Evolutionary conservation across 1,140 invertebrate species (phyloP).

Genomic region (Kradibia gibbosae): DNA sequence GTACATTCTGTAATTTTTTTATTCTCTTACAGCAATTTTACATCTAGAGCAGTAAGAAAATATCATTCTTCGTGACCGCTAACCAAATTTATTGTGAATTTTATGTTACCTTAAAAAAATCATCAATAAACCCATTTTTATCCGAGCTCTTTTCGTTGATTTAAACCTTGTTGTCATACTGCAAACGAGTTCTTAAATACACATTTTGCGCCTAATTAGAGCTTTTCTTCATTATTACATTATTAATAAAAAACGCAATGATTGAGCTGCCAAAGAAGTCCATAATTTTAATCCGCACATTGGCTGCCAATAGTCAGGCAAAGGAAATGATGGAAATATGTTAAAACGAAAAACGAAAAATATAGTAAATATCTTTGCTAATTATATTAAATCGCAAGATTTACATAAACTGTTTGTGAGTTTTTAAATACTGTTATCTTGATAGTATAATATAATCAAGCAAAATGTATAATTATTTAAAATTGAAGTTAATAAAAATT

Average conservation of each 20-base stretch:
- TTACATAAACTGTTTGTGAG: no score
- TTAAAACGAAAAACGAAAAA: background rate
- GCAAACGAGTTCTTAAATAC: conserved; percentile 31
- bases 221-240: conserved; percentile 37
- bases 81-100: conserved; percentile 19
- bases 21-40: conserved; percentile 27
- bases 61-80: conserved; percentile 36
- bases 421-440: no score
- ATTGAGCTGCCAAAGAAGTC: conserved; percentile 42
- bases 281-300: background rate
- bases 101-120: conserved; percentile 9
- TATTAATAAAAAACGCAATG: conserved; percentile 16
- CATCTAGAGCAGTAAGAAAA: conserved; percentile 48
- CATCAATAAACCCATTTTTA: background rate
- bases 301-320: background rate
- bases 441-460: no score
- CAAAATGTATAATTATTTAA: no score
- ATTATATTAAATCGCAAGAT: no score
- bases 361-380: background rate
- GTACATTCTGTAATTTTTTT: conserved; percentile 10
- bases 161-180: conserved; percentile 24
- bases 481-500: no score
- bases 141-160: background rate
- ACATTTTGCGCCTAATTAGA: conserved; percentile 45
- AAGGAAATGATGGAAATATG: background rate